Evolutionary conservation across 2,888 invertebrate species (phyloP).

Genomic region (Leucozona laternaria): DNA sequence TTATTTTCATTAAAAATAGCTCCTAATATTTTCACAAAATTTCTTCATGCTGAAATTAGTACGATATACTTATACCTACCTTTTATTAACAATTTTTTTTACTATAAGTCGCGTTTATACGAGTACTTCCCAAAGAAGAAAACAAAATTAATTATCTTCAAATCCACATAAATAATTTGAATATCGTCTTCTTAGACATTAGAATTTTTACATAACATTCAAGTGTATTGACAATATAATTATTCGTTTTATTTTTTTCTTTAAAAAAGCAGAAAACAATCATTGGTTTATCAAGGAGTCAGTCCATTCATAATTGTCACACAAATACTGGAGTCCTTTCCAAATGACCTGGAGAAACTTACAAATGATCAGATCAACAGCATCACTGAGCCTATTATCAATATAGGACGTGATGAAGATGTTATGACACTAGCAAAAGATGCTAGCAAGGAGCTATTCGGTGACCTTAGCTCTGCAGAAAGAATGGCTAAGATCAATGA

Average conservation of each 20-base stretch:
- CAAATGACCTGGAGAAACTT: conserved; percentile 78
- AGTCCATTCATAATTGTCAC: conserved; percentile 85
- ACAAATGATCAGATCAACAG: conserved; percentile 80
- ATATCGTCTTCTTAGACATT: too few relatives aligned
- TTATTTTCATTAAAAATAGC: too few relatives aligned
- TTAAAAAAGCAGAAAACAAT: conserved; percentile 86
- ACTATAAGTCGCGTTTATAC: too few relatives aligned
- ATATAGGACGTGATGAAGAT: conserved; percentile 87
- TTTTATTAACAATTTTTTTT: too few relatives aligned
- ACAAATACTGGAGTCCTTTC: conserved; percentile 81
- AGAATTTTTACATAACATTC: too few relatives aligned
- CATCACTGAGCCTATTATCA: conserved; percentile 82
- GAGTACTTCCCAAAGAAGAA: too few relatives aligned
- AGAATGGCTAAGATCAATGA: conserved; percentile 91
- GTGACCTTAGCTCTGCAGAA: conserved; percentile 87
- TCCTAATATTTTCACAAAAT: too few relatives aligned
- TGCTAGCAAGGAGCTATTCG: conserved; percentile 92
- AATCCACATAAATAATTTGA: too few relatives aligned
- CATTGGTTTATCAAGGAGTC: conserved; percentile 84
- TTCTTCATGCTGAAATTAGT: too few relatives aligned
- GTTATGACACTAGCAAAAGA: conserved; percentile 95
- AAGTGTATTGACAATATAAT: neutral
- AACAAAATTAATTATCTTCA: too few relatives aligned
- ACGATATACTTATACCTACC: too few relatives aligned
- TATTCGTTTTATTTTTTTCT: neutral